These are phyloP conservation scores for Fukomys damarensis DNA, from an alignment of 2,113 vertebrate genomes.

Conservation along the genomic window DNA sequence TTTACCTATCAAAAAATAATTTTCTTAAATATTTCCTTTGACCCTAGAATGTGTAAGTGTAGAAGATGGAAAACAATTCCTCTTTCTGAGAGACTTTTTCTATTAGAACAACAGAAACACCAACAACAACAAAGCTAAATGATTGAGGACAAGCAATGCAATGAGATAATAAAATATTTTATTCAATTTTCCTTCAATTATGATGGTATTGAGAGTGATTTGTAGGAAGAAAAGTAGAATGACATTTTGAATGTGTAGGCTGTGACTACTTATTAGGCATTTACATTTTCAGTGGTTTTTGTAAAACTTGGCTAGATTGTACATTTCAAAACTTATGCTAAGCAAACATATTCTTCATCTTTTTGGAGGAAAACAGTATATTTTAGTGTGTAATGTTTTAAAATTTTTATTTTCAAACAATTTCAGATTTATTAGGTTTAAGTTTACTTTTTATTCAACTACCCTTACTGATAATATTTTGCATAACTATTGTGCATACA, in stretches of 20 bases:
- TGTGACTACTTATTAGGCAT: neutral
- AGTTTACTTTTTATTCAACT: neutral
- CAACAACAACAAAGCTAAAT: neutral
- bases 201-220: neutral
- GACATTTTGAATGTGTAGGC: neutral
- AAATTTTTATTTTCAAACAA: neutral
- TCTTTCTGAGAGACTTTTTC: neutral
- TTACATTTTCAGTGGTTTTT: slow-evolving; percentile 5
- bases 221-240: neutral
- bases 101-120: neutral
- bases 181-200: neutral
- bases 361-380: neutral
- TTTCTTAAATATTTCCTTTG: neutral
- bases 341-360: neutral
- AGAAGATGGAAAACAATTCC: neutral
- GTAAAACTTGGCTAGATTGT: neutral
- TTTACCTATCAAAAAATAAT: neutral
- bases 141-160: neutral
- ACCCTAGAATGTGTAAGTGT: neutral
- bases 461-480: neutral
- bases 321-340: neutral
- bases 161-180: neutral
- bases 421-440: neutral
- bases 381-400: neutral
- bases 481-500: neutral